Base-by-base conservation (phyloP, 2,113 vertebrate species). In the Xerus inauris region DNA sequence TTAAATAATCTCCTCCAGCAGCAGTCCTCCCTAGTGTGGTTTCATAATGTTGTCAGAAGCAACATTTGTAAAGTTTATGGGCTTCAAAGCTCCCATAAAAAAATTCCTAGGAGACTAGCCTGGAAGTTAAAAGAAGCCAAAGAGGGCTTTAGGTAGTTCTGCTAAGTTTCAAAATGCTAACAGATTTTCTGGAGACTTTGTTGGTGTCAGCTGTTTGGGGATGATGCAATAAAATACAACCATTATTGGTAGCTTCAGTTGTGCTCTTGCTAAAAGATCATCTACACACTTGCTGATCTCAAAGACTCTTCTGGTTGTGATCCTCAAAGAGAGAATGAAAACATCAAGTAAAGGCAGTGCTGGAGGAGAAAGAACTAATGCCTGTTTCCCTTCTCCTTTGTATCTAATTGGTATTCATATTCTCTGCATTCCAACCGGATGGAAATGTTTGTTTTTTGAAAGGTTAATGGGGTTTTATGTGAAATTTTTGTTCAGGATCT, bases 61-160 rank as follows among this genome's bases (percentile, higher is more conserved):
- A 95, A 57, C 49, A 94, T 80, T 38, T 89, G 24, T 81, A 73
- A 88, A 82, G 40, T 87, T 95, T 88, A 95, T 62, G 22, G 75
- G 84, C 30, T 49, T 83, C 87, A 65, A 64, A 73, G 42, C 19
- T 13, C 40, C 62, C 87, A 87, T 90, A 72, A 90, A 93, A 93
- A 93, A 79, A 87, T 65, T 81, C 90, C 87, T 59, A 94, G 62
- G 84, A 83, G 57, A 90, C 32, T n/a, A 81, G 49, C 19, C 47
- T 89, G 51, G 30, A 96, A 95, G 79, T 80, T 51, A 94, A 83
- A 59, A 65, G 54, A 94, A 88, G 42, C 14, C 86, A 82, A 87
- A 77, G 65, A 71, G 10, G 85, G 67, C 24, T 26, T 86, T 54
- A 59, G 24, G 42, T 87, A 67, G 35, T 51, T 81, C 8, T 62